Conservation (phyloP, 2,888 invertebrate genomes). For the Drosophila pegasa region DNA sequence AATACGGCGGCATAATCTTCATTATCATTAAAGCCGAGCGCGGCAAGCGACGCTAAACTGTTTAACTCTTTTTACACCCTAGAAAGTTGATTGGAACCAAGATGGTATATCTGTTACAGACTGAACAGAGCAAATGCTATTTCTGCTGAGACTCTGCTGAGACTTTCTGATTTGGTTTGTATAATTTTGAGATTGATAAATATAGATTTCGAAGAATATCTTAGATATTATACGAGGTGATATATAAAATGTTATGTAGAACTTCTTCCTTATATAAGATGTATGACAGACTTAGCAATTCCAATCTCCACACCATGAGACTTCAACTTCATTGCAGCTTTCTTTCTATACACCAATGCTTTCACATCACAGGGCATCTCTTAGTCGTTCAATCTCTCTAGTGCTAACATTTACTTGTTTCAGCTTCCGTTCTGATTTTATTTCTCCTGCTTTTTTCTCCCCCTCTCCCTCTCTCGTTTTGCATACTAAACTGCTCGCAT, state of each 20-base stretch:
- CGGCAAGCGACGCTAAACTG: constrained; percentile 68
- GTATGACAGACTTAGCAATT: no score
- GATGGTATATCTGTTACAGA: not conserved
- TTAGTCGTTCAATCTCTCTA: not conserved
- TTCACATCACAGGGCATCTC: not conserved
- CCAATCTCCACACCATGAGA: no score
- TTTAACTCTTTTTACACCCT: constrained; percentile 54
- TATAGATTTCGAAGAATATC: not conserved
- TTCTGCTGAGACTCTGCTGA: no score
- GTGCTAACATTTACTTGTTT: constrained; percentile 6
- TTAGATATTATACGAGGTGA: no score
- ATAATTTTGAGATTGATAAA: not conserved
- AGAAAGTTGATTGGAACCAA: not conserved
- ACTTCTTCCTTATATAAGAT: no score
- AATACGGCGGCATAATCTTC: constrained; percentile 67
- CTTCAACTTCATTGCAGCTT: no score
- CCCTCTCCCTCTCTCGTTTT: constrained; percentile 15
- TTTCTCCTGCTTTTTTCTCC: constrained; percentile 17
- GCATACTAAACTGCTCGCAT: constrained; percentile 46
- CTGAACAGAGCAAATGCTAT: not conserved
- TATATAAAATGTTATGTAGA: no score
- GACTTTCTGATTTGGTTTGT: no score
- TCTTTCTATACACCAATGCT: not conserved
- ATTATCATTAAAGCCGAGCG: constrained; percentile 73
- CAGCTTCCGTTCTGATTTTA: constrained; percentile 15